Percentiles rank a stretch among this genome's conserved stretches.
Evolutionary conservation across 2,888 invertebrate species (phyloP).

Genomic region (Notodonta dromedarius): DNA sequence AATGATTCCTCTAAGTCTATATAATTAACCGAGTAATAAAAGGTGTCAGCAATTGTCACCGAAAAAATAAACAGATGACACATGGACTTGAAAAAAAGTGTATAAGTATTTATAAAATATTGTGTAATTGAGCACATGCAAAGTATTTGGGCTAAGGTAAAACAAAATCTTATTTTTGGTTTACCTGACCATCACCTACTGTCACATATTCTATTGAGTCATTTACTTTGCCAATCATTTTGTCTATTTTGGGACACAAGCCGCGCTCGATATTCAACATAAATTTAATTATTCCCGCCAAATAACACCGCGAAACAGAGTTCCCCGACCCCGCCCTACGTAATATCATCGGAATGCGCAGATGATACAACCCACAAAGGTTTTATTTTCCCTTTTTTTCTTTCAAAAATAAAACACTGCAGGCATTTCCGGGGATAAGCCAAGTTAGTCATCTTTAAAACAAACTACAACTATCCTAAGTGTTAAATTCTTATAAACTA

Average conservation of each 20-base stretch:
- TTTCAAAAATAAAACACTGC: slow-evolving; percentile 65
- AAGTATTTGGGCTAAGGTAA: slow-evolving; percentile 74
- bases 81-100: slow-evolving; percentile 5
- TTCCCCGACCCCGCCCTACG: slow-evolving; percentile 60
- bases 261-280: slow-evolving; percentile 42
- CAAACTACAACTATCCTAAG: slow-evolving; percentile 11
- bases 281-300: slow-evolving; percentile 55
- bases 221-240: slow-evolving; percentile 62
- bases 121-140: slow-evolving; percentile 19
- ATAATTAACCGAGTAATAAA: too few relatives aligned
- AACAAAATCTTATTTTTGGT: slow-evolving; percentile 59
- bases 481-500: slow-evolving; percentile 24
- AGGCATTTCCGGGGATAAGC: slow-evolving; percentile 66
- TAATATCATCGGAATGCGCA: slow-evolving; percentile 78
- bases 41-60: background rate
- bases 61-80: background rate
- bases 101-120: slow-evolving; percentile 38
- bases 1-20: too few relatives aligned
- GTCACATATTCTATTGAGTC: slow-evolving; percentile 66
- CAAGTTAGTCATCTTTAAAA: slow-evolving; percentile 18
- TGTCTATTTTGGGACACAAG: slow-evolving; percentile 67
- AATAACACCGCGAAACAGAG: slow-evolving; percentile 50
- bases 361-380: slow-evolving; percentile 70
- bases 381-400: slow-evolving; percentile 70
- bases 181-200: slow-evolving; percentile 79